Percentiles rank a stretch among this genome's conserved stretches.
Conservation (phyloP, 2,113 vertebrate genomes). For the Pterocles gutturalis region DNA sequence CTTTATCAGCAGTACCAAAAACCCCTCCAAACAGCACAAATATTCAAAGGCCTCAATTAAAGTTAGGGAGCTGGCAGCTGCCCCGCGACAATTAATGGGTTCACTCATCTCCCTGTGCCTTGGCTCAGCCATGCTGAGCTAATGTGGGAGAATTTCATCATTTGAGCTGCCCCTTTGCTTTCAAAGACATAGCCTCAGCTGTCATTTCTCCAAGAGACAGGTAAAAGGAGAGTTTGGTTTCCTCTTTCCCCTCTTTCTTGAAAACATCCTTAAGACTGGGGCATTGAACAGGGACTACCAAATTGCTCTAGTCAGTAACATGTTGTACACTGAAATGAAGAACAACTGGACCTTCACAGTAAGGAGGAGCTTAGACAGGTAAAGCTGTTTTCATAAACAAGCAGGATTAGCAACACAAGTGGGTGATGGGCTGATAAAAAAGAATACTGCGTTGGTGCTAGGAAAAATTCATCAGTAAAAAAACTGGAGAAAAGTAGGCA, state of each 20-base stretch:
- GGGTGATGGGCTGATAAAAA: background rate
- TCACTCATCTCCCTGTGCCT: background rate
- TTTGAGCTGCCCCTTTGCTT: background rate
- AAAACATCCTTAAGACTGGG: background rate
- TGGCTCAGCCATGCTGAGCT: background rate
- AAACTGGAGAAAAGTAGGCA: background rate
- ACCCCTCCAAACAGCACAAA: background rate
- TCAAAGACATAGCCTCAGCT: background rate
- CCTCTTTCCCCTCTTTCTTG: background rate
- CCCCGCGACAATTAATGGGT: background rate
- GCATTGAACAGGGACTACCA: background rate
- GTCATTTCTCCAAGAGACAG: background rate
- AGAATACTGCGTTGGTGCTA: background rate
- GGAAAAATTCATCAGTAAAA: background rate
- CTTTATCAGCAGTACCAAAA: conserved; percentile 8
- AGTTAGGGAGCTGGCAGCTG: conserved; percentile 35
- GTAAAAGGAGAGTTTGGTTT: background rate
- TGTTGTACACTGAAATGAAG: background rate
- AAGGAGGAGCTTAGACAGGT: background rate
- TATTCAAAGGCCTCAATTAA: conserved; percentile 36
- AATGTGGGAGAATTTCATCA: conserved; percentile 10
- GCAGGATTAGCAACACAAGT: background rate
- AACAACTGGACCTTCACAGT: background rate
- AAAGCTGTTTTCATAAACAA: background rate
- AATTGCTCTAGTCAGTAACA: fast-evolving